phyloP scores from a whole-genome alignment of 1,140 invertebrate species.

The Bombus ignitus region DNA sequence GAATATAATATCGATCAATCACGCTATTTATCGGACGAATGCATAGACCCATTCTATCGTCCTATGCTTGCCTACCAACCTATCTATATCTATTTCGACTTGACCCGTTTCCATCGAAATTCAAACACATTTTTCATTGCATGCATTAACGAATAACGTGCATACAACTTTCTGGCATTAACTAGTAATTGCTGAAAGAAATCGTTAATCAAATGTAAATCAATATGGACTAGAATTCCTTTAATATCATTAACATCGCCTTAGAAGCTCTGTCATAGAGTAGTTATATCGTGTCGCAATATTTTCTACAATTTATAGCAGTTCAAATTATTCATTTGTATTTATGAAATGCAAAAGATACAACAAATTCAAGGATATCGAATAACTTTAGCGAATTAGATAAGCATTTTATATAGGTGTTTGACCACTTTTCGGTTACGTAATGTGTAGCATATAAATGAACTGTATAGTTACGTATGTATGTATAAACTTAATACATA shows the following conservation, averaged over 20 bases:
- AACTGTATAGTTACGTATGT: neutral
- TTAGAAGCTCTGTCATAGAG: too few species aligned
- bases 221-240: too few species aligned
- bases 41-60: slow-evolving; percentile 79
- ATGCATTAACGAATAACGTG: slow-evolving; percentile 46
- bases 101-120: slow-evolving; percentile 70
- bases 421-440: neutral
- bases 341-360: neutral
- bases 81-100: slow-evolving; percentile 68
- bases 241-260: too few species aligned
- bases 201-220: neutral
- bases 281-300: too few species aligned
- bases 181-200: neutral
- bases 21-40: slow-evolving; percentile 79
- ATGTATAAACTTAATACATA: neutral
- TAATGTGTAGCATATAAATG: neutral
- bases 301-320: neutral
- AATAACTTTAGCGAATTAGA: neutral
- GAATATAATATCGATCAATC: slow-evolving; percentile 83
- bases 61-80: slow-evolving; percentile 57
- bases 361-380: neutral
- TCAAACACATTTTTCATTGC: slow-evolving; percentile 71
- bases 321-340: neutral
- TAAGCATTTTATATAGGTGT: neutral
- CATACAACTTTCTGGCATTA: slow-evolving; percentile 44